Base-by-base conservation (phyloP, 2,888 invertebrate genomes). In the Mythimna ferrago region DNA sequence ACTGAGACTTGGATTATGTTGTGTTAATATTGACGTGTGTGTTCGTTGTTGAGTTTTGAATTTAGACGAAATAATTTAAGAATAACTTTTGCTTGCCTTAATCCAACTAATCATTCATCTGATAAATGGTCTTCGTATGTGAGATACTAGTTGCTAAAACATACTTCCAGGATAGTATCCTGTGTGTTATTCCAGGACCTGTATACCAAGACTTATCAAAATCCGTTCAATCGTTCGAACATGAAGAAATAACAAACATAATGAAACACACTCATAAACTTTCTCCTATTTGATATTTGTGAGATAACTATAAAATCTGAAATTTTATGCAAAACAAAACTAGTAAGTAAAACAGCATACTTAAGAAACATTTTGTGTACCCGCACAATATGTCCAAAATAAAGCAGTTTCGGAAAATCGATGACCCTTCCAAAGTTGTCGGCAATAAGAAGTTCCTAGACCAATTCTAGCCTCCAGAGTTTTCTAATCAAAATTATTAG, bases 401-500 rank as follows among this genome's bases (percentile, higher is more conserved):
- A 70, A 48, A 74, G 53, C 53, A 61, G 66, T 75, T 56, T 60
- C 61, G 56, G 76, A 75, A 85, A 80, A 74, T 76, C 71, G 78
- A 84, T 71, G 66, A 66, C 57, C n/a, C 21, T 65, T n/a, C 51
- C 11, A 69, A 84, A 84, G 72, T 84, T 51, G 65, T 61, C 66
- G 21, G 56, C 51, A 82, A 71, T 44, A 84, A 35, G 51, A 86
- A 84, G 73, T 86, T 81, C 21, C 76, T 76, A 75, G 77, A 85
- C 77, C 73, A 64, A 71, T 83, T 64, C 60, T 70, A 75, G 71
- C 60, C 69, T 54, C 26, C 53, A 73, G 79, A 84, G 72, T 84
- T 86, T 81, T 82, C 79, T 76, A 76, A 81, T 84, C 86, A 84
- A 84, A 84, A 84, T 84, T 81, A 86, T 78, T 76, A 70, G 72